Base-by-base conservation (phyloP, 2,797 vertebrate genomes). In the Myiotriccus ornatus region DNA sequence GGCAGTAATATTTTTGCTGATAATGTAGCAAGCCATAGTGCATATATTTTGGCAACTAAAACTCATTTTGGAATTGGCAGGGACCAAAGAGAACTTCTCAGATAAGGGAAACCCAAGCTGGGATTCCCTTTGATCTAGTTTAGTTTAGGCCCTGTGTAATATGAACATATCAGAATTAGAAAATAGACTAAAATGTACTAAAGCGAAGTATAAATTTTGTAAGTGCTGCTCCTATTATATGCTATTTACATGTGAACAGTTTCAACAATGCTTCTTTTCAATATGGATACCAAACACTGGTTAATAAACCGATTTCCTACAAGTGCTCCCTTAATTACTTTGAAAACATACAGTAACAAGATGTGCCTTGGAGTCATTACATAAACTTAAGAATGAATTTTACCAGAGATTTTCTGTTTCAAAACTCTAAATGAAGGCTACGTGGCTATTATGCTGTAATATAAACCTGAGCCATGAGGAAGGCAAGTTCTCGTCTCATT, bases 401-500 rank as follows among this genome's bases (percentile, higher is more conserved):
- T 89, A 75, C 75, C 53, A 34, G 84, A 87, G 78, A 91, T 94
- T 87, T 93, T 89, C 65, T 83, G 35, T 89, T 95, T 94, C 84
- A 68, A 80, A 95, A 93, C 87, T 62, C 82, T 85, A 92, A 94
- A 87, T 78, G 14, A 93, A 92, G 53, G 77, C 89, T 94, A 12
- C 53, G 77, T 89, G 82, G 68, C 68, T 92, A 62, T 87, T 95
- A 87, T 75, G 60, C 65, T 89, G 81, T 95, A 94, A 96, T 89
- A 71, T 59, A 93, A 95, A 93, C 92, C 89, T 95, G 75, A 57
- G 49, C 78, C 78, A 95, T 0, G 6, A 90, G n/a, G 90, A 95
- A 93, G 84, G 86, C 71, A 96, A 95, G 49, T 87, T 90, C 81
- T 97, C 84, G 35, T 95, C 84, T 95, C 77, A 89, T 94, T 95